Evolutionary conservation across 1,140 invertebrate genomes (phyloP), one percentile per base, ranked within the genome.

Genomic region (Drosophila dunni): DNA sequence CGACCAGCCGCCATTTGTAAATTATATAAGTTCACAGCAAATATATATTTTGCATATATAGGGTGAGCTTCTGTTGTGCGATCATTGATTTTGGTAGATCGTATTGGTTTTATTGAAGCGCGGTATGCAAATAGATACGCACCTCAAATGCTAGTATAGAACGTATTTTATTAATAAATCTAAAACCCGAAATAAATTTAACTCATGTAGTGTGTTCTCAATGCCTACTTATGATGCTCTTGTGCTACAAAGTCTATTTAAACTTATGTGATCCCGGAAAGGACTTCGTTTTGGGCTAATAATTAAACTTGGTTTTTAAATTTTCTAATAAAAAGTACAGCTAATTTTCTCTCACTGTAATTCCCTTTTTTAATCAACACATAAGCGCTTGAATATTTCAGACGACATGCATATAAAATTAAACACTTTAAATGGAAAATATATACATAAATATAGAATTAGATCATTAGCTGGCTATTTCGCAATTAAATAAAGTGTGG

Each of bases 391-490:
- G 10, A 33, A 57, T 66, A 36, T 24, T 20, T 4, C n/a, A 15
- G 11, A 11, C 0, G 10, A 58, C 13, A 29, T 29, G 38, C 7
- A 38, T 45, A n/a, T 62, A 36, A 51, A 24, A 36, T 58, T 29
- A 42, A 58, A 64, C 64, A 61, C 40, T 64, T 86, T 57, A 58
- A 66, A 58, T 51, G 40, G 40, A 48, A 68, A 79, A 69, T 75
- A 53, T 20, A 67, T 63, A 15, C 13, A 76, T 84, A 70, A 82
- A 82, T 82, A 76, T 79, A 36, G 40, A 88, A 86, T 82, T 82
- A 79, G 58, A 86, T 81, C 61, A 86, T 79, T 81, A 76, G 81
- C 82, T 86, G 62, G 61, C 45, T 65, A 66, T 72, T 82, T 72
- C 33, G 45, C 57, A 72, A 79, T 82, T 82, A 75, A 72, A 68